A percentile compares a stretch with the other conserved stretches of the same genome.
phyloP scores from a whole-genome alignment of 1,140 invertebrate species.

The roundworm (Caenorhabditis elegans) region DNA sequence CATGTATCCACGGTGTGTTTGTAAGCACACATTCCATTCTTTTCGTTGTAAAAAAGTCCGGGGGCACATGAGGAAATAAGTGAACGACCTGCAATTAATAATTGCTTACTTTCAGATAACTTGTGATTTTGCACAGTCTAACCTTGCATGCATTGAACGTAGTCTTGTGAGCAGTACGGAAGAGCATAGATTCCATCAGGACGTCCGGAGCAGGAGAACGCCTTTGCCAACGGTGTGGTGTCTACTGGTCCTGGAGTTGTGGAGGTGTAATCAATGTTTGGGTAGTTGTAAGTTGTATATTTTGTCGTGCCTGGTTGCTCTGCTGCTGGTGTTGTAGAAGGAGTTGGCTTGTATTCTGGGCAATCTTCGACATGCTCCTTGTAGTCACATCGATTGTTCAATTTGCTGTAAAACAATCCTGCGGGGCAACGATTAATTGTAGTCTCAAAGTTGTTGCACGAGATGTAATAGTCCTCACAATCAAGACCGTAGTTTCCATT shows the following conservation, averaged over 20 bases:
- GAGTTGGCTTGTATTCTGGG: background rate
- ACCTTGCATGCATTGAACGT: slow-evolving; percentile 12
- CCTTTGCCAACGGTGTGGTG: background rate
- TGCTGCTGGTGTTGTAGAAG: background rate
- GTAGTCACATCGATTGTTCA: background rate
- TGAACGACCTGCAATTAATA: background rate
- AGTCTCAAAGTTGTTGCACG: background rate
- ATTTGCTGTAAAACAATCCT: background rate
- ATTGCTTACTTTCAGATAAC: background rate
- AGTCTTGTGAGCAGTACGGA: slow-evolving; percentile 7
- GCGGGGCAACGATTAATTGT: background rate
- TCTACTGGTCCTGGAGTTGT: background rate
- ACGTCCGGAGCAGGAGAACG: background rate
- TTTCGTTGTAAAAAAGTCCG: slow-evolving; percentile 2
- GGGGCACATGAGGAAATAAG: background rate
- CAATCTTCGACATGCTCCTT: slow-evolving; percentile 3
- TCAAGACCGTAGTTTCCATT: background rate
- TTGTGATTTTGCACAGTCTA: background rate
- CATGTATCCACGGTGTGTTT: background rate
- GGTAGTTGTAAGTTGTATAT: background rate
- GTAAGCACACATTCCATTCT: background rate
- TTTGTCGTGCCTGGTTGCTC: background rate
- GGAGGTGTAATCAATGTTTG: slow-evolving; percentile 18
- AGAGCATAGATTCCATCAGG: slow-evolving; percentile 19
- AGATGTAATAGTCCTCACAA: background rate